Conservation (phyloP, 2,113 vertebrate genomes). For the Craseonycteris thonglongyai region DNA sequence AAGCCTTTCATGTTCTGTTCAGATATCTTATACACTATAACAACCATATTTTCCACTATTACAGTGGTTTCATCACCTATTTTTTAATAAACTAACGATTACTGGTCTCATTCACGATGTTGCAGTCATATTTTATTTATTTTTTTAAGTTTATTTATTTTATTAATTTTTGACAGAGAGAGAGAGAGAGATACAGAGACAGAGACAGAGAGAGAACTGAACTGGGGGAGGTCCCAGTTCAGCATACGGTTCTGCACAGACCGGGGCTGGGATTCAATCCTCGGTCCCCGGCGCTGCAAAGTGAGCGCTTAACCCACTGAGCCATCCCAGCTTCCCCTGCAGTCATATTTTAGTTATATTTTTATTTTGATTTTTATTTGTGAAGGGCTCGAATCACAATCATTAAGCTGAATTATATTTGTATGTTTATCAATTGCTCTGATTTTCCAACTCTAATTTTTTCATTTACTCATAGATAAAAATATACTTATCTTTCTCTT, state of each 20-base stretch:
- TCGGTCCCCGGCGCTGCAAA: too few relatives aligned
- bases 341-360: neutral
- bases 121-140: too few relatives aligned
- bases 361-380: neutral
- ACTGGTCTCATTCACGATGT: neutral
- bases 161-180: too few relatives aligned
- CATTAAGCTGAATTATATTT: neutral
- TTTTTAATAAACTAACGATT: neutral
- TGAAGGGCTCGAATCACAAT: neutral
- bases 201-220: too few relatives aligned
- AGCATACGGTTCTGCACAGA: too few relatives aligned
- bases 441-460: neutral
- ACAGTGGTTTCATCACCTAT: neutral
- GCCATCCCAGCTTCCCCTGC: too few relatives aligned
- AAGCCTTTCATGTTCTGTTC: neutral
- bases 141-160: too few relatives aligned
- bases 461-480: neutral
- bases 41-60: neutral
- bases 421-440: neutral
- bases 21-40: neutral
- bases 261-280: too few relatives aligned
- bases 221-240: too few relatives aligned
- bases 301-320: too few relatives aligned
- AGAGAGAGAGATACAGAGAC: too few relatives aligned
- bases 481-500: neutral